phyloP scores from a whole-genome alignment of 2,888 invertebrate species.

The Platycheirus albimanus region DNA sequence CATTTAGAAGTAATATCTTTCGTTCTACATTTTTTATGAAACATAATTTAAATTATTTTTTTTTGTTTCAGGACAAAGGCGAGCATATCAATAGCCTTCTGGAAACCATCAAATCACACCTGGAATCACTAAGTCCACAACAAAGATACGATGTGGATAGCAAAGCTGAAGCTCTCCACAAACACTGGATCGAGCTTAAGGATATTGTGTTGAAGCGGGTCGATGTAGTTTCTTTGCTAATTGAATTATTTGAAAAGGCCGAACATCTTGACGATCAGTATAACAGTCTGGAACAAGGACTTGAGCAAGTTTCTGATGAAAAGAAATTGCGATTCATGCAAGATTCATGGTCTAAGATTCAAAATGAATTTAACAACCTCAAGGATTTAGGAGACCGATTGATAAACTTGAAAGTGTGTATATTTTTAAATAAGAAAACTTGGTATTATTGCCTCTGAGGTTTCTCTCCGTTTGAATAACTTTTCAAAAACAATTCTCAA shows the following conservation, averaged over 20 bases:
- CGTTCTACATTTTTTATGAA: not conserved
- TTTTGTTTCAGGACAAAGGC: constrained; percentile 85
- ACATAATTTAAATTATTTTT: constrained; percentile 11
- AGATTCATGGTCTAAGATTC: constrained; percentile 85
- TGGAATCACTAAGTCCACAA: constrained; percentile 87
- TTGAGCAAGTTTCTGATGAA: constrained; percentile 85
- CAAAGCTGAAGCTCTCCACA: constrained; percentile 86
- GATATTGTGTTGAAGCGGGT: constrained; percentile 86
- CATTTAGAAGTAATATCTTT: constrained; percentile 86
- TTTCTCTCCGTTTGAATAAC: too few species aligned
- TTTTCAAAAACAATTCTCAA: too few species aligned
- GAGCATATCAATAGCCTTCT: constrained; percentile 87
- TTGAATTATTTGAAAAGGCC: constrained; percentile 88
- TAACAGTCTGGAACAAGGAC: constrained; percentile 86
- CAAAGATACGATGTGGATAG: constrained; percentile 86
- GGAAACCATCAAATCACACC: constrained; percentile 85
- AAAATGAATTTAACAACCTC: constrained; percentile 86
- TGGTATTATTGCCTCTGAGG: too few species aligned
- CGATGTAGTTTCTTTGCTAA: constrained; percentile 86
- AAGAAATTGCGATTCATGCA: constrained; percentile 83
- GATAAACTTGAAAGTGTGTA: constrained; percentile 83
- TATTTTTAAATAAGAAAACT: not conserved
- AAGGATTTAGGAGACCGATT: constrained; percentile 87
- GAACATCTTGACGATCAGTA: constrained; percentile 87
- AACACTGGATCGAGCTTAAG: constrained; percentile 86